Base-by-base conservation (phyloP, 2,797 vertebrate species). In the Silurus lanzhouensis region DNA sequence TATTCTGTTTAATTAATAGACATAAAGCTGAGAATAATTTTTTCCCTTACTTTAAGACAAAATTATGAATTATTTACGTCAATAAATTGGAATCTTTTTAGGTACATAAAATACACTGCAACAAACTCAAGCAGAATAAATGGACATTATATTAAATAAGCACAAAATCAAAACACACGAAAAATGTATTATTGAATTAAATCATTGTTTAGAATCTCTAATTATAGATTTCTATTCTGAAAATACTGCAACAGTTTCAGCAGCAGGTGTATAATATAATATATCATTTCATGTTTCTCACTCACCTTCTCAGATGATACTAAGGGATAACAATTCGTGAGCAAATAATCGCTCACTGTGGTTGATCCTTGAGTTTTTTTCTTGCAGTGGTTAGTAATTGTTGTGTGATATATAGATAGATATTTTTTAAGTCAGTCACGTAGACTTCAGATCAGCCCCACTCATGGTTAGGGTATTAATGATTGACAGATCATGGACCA, bases 341-440 rank as follows among this genome's bases (percentile, higher is more conserved):
- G n/a, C 44, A 67, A 89, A 74, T 52, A 88, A 91, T 90, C 57
- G 7, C 84, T 91, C 89, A 89, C 89, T 72, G 46, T 63, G 61
- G 84, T 89, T 94, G 93, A 87, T 95, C 95, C 94, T 95, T 95
- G 92, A 93, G 92, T 88, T 93, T 91, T 89, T 75, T 82, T 57
- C 81, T 83, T 84, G 79, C 46, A 81, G 61, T 48, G 27, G 76
- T 88, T 87, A 25, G 81, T 61, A 78, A 57, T 57, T 22, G 76
- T 89, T 88, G 46, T n/a, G 67, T 93, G 93, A 90, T 79, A 72
- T 38, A 38, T 38, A 38, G 38, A 38, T 38, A 38, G 38, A 38
- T 38, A 92, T 85, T 55, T 83, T 67, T 85, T 89, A 89, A 57
- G 20, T 22, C 68, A 64, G 90, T 93, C 91, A 94, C 89, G 87